These are phyloP conservation scores for Congeria kusceri DNA, from an alignment of 2,888 invertebrate species.

Conservation along the genomic window DNA sequence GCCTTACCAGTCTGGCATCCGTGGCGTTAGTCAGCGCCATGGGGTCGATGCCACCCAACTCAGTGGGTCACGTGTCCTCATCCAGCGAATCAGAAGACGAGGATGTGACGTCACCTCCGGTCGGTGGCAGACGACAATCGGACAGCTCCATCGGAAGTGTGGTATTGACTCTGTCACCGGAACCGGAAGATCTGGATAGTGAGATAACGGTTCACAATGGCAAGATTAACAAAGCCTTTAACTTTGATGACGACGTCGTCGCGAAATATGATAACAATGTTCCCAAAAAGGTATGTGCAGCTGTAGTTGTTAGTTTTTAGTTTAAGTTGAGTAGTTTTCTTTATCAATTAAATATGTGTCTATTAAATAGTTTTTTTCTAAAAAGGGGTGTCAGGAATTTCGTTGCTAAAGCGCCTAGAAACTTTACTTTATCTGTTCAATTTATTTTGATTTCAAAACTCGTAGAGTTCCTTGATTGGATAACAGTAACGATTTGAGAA, in stretches of 20 bases:
- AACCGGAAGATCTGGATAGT: constrained; percentile 32
- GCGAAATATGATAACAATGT: too few species aligned
- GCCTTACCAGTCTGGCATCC: constrained; percentile 76
- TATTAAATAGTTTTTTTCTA: too few species aligned
- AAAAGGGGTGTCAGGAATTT: too few species aligned
- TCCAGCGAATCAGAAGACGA: constrained; percentile 67
- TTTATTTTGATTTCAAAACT: too few species aligned
- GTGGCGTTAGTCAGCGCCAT: constrained; percentile 74
- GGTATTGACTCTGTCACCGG: constrained; percentile 41
- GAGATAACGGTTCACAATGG: constrained; percentile 11
- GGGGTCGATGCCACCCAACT: constrained; percentile 69
- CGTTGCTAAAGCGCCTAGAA: too few species aligned
- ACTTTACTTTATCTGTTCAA: too few species aligned
- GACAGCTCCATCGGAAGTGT: constrained; percentile 20
- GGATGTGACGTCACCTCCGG: neutral
- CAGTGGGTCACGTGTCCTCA: constrained; percentile 56
- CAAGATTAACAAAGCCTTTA: constrained; percentile 18
- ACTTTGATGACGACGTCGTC: constrained; percentile 9
- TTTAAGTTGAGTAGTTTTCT: too few species aligned
- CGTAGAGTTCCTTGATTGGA: too few species aligned
- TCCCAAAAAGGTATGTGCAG: too few species aligned
- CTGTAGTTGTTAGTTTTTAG: too few species aligned
- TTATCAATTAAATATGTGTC: too few species aligned
- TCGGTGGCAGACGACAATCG: neutral
- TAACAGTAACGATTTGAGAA: too few species aligned